Conservation (phyloP, 1,140 invertebrate genomes). For the Theocolax elegans region DNA sequence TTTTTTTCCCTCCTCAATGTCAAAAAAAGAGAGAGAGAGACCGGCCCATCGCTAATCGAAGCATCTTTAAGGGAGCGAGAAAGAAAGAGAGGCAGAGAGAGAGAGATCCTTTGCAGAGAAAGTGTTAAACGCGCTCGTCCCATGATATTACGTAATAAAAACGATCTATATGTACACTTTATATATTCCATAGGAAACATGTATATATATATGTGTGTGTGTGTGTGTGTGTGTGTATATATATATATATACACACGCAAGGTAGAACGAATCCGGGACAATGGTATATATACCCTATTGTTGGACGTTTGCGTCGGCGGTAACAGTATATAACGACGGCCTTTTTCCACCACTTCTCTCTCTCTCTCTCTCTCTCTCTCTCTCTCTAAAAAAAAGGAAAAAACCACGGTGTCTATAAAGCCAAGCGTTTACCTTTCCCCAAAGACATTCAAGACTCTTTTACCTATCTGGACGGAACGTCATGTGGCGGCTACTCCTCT, state of each 20-base stretch:
- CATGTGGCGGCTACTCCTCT: slow-evolving; percentile 34
- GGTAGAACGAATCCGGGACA: background rate
- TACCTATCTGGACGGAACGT: background rate
- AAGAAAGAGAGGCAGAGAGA: background rate
- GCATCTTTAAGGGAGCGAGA: background rate
- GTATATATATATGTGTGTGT: too few relatives aligned
- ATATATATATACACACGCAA: too few relatives aligned
- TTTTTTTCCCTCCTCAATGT: too few relatives aligned
- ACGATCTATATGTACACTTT: too few relatives aligned
- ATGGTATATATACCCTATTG: slow-evolving; percentile 5
- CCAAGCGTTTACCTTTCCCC: slow-evolving; percentile 36
- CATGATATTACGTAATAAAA: too few relatives aligned
- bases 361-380: too few relatives aligned
- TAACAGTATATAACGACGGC: background rate
- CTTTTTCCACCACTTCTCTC: too few relatives aligned
- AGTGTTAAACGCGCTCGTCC: too few relatives aligned
- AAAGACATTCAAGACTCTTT: slow-evolving; percentile 12
- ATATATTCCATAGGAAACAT: too few relatives aligned
- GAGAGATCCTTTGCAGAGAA: background rate
- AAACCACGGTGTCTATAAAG: slow-evolving; percentile 9
- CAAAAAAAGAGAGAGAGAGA: too few relatives aligned
- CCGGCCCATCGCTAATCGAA: too few relatives aligned
- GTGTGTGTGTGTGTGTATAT: too few relatives aligned
- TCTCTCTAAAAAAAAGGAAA: background rate
- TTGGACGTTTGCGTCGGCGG: background rate